Evolutionary conservation across 2,113 vertebrate genomes (phyloP).

Genomic region (Steatornis caripensis): DNA sequence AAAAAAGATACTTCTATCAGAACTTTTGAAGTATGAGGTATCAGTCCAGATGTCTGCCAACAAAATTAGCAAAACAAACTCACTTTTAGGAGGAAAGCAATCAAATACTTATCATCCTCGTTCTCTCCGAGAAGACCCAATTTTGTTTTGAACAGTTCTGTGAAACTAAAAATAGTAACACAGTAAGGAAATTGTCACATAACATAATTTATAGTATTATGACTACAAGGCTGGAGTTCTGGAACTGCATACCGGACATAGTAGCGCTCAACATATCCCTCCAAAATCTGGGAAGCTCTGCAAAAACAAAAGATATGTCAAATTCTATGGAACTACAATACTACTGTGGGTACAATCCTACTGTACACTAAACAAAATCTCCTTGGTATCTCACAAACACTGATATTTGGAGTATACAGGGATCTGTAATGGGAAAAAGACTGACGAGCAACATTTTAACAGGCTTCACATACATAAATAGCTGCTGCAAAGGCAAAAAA

Average conservation of each 20-base stretch:
- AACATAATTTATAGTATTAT: not conserved
- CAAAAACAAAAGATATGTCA: not conserved
- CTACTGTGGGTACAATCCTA: not conserved
- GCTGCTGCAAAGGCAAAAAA: not conserved
- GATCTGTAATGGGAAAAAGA: not conserved
- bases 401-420: not conserved
- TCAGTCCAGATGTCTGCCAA: not conserved
- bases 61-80: conserved; percentile 37
- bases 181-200: not conserved
- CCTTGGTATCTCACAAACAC: not conserved
- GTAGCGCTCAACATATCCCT: conserved; percentile 67
- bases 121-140: conserved; percentile 75
- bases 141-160: conserved; percentile 78
- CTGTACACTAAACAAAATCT: not conserved
- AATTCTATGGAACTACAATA: not conserved
- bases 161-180: conserved; percentile 66
- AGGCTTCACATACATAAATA: not conserved
- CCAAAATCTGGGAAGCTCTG: conserved; percentile 73
- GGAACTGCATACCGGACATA: conserved; percentile 68
- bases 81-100: conserved; percentile 77
- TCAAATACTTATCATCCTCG: conserved; percentile 68
- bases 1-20: conserved; percentile 22
- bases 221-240: not conserved
- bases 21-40: not conserved
- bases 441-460: not conserved